Evolutionary conservation across 1,140 invertebrate genomes (phyloP).

Genomic region (Drosophila carrolli): DNA sequence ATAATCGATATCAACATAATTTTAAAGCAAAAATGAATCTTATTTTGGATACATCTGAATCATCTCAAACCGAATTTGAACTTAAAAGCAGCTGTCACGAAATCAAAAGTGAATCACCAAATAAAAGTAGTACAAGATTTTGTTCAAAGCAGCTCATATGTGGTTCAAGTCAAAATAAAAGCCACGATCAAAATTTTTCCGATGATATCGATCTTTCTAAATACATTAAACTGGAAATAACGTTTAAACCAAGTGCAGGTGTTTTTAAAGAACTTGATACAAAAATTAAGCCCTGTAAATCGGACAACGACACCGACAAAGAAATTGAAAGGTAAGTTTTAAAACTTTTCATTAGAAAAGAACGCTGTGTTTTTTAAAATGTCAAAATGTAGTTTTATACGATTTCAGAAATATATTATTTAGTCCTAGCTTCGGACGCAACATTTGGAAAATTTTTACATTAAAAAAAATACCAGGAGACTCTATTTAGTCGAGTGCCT

Average conservation of each 20-base stretch:
- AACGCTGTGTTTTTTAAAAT: too few species aligned
- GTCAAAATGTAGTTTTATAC: too few species aligned
- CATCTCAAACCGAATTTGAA: conserved; percentile 22
- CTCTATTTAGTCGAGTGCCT: too few species aligned
- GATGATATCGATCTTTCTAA: conserved; percentile 65
- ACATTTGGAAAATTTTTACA: too few species aligned
- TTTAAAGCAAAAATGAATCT: conserved; percentile 43
- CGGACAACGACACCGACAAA: conserved; percentile 58
- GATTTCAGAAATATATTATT: too few species aligned
- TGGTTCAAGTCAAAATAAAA: neutral
- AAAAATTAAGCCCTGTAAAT: conserved; percentile 6
- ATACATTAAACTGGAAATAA: conserved; percentile 65
- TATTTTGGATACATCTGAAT: conserved; percentile 40
- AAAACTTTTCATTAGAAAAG: neutral
- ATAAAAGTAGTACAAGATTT: neutral
- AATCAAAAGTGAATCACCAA: neutral
- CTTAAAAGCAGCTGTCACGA: neutral
- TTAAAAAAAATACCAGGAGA: too few species aligned
- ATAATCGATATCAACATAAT: conserved; percentile 32
- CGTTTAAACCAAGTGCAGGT: conserved; percentile 11
- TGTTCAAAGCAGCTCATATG: too few species aligned
- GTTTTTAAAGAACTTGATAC: conserved; percentile 11
- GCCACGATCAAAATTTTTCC: conserved; percentile 32
- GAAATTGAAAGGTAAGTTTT: conserved; percentile 70
- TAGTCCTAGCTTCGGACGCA: too few species aligned